Conservation (phyloP, 2,888 invertebrate genomes). For the Apodemia zela region DNA sequence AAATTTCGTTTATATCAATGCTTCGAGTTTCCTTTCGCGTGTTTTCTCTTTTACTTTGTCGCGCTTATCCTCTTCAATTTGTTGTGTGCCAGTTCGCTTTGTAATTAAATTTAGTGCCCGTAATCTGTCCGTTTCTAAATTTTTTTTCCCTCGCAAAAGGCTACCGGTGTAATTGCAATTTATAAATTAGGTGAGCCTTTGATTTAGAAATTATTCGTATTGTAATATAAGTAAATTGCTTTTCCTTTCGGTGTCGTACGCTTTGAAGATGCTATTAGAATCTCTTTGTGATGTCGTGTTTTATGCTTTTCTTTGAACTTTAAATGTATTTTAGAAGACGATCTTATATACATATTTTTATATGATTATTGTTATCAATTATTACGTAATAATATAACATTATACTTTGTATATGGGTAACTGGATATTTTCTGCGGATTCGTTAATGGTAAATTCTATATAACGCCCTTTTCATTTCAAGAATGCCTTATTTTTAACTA, state of each 20-base stretch:
- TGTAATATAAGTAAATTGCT: constrained; percentile 55
- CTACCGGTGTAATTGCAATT: constrained; percentile 73
- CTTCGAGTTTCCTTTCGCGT: constrained; percentile 78
- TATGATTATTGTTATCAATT: not conserved
- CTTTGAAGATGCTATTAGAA: constrained; percentile 31
- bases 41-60: constrained; percentile 80
- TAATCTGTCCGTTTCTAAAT: constrained; percentile 68
- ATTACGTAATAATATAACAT: not conserved
- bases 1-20: constrained; percentile 81
- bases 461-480: too few species aligned
- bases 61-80: constrained; percentile 79
- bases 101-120: constrained; percentile 79
- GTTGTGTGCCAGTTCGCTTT: constrained; percentile 76
- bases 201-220: constrained; percentile 58
- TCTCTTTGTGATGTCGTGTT: constrained; percentile 27
- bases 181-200: constrained; percentile 71
- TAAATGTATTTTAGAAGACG: constrained; percentile 7
- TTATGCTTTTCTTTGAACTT: constrained; percentile 23
- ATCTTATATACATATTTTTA: not conserved
- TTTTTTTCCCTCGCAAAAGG: constrained; percentile 50
- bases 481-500: too few species aligned
- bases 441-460: too few species aligned
- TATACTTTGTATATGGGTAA: not conserved
- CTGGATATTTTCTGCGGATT: not conserved
- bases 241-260: constrained; percentile 41